Percentiles rank a stretch among this genome's conserved stretches.
These are phyloP conservation scores for Cyanistes caeruleus DNA, from an alignment of 2,113 vertebrate genomes.

Conservation along the genomic window DNA sequence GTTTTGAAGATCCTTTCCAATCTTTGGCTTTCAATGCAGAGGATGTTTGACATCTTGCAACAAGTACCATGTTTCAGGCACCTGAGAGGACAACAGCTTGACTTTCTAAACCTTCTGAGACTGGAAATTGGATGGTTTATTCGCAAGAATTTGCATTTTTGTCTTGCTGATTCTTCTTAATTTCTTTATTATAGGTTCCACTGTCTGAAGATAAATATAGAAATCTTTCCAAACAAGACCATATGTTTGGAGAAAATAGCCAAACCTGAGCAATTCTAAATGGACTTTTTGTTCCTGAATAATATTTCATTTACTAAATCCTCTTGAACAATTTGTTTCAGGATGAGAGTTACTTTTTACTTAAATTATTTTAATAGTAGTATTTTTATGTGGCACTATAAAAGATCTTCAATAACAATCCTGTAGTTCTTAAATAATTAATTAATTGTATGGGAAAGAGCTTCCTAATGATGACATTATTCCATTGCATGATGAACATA, in stretches of 20 bases:
- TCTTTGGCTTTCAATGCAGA: not conserved
- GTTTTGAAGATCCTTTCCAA: not conserved
- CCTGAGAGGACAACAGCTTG: not conserved
- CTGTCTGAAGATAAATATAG: not conserved
- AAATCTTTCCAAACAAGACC: not conserved
- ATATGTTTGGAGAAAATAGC: not conserved
- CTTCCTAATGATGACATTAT: slow-evolving; percentile 30
- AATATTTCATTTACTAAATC: not conserved
- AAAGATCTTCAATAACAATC: slow-evolving; percentile 9
- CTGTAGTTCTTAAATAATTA: slow-evolving; percentile 44
- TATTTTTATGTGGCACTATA: not conserved
- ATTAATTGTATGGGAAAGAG: slow-evolving; percentile 52
- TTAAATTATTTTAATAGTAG: slow-evolving; percentile 28
- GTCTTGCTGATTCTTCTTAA: not conserved
- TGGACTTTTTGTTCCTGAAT: not conserved
- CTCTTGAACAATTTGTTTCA: not conserved
- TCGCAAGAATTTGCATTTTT: not conserved
- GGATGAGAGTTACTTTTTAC: not conserved
- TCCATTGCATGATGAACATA: not conserved
- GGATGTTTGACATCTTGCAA: not conserved
- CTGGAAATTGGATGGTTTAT: not conserved
- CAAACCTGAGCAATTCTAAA: not conserved
- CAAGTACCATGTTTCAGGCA: not conserved
- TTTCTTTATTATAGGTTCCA: not conserved
- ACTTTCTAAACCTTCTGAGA: not conserved